Base-by-base conservation (phyloP, 1,140 invertebrate genomes). In the Chrysomallon squamiferum region DNA sequence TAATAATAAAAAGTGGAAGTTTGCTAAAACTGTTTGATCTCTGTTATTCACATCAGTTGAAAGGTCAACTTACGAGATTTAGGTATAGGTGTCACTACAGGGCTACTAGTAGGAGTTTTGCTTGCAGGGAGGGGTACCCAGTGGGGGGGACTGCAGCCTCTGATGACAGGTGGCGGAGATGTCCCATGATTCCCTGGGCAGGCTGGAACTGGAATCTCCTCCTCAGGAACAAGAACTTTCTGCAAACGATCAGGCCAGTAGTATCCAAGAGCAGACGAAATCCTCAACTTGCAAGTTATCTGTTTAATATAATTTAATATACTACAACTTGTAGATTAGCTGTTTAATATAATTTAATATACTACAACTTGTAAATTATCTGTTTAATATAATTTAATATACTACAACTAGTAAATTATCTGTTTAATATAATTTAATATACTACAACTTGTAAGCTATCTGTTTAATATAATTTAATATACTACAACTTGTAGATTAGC, bases 181-280 rank as follows among this genome's bases (percentile, higher is more conserved):
- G 38, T 56, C 15, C 38, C n/a, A 5, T 20, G 29, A 9, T 22
- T 33, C 7, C 20, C 29, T 1, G 33, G 18, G 22, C 62, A 64
- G 20, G 62, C 27, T 11, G 62, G 62, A 7, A 64, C 62, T 18
- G 62, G 52, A 20, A 64, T 47, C 0, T 25, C 45, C 38, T 64
- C 62, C 6, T 57, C 22, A 18, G 50, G 38, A 29, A 64, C 52
- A 25, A 64, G 13, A 13, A 22, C 32, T 7, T 47, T 54, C 33
- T 64, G 62, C n/a, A 64, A 38, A 2, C 18, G 33, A 11, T 4
- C 18, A 32, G 62, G 62, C 62, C 62, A 64, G 25, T 27, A 38
- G 2, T 3, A 22, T 2, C 6, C 18, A 4, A 9, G 22, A 2
- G 27, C 6, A 18, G 33, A n/a, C 13, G 62, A 41, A 15, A 64